Evolutionary conservation across 2,113 vertebrate genomes (phyloP).

Genomic region (Hypanus sabinus): DNA sequence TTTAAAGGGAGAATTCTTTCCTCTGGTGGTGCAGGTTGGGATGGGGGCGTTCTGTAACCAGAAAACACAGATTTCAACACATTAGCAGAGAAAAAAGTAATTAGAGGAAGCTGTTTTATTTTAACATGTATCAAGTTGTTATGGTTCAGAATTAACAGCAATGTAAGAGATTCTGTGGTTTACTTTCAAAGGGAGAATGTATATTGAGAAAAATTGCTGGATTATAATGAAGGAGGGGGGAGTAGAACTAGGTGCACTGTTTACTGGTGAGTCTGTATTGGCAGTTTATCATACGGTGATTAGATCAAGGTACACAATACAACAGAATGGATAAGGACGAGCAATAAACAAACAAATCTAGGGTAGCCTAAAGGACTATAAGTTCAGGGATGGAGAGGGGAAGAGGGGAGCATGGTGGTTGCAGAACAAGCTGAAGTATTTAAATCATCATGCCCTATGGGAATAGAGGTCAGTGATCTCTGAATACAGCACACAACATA

Average conservation of each 20-base stretch:
- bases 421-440: no score
- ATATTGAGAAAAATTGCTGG: no score
- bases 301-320: not conserved
- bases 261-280: not conserved
- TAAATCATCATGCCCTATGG: not conserved
- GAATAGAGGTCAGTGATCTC: not conserved
- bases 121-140: no score
- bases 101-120: no score
- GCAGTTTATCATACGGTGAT: not conserved
- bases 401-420: not conserved
- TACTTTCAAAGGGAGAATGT: not conserved
- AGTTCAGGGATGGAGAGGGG: not conserved
- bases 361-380: no score
- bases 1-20: no score
- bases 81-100: no score
- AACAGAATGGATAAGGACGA: not conserved
- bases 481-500: not conserved
- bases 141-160: no score
- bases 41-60: no score
- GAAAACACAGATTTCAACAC: no score
- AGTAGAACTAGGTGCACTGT: not conserved
- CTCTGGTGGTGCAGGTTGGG: no score
- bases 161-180: not conserved
- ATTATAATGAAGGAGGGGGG: no score
- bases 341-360: not conserved